A percentile compares a stretch with the other conserved stretches of the same genome.
phyloP scores from a whole-genome alignment of 2,888 invertebrate genomes.

The Diaphora mendica region DNA sequence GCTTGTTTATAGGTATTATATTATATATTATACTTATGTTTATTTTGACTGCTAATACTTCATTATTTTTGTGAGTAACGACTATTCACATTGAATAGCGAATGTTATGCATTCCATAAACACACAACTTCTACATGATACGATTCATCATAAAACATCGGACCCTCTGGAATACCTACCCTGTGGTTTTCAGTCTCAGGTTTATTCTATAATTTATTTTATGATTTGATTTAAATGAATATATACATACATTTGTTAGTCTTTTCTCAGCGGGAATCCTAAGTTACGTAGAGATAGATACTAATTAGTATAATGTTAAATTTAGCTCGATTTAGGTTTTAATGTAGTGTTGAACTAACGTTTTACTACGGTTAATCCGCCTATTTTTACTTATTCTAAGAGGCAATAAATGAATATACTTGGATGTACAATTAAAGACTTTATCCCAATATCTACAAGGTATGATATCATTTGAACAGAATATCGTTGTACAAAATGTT shows the following conservation, averaged over 20 bases:
- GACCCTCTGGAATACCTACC: too few species aligned
- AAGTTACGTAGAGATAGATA: not conserved
- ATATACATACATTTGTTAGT: too few species aligned
- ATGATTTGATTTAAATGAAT: not conserved
- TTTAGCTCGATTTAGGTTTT: not conserved
- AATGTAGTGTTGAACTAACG: not conserved
- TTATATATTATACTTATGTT: too few species aligned
- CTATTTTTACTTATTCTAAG: not conserved
- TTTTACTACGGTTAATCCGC: not conserved
- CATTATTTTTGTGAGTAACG: too few species aligned
- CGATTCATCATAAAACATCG: too few species aligned
- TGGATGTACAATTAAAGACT: not conserved
- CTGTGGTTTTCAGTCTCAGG: not conserved
- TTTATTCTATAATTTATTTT: not conserved
- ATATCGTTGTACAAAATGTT: too few species aligned
- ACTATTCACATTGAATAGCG: too few species aligned
- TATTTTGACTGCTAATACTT: too few species aligned
- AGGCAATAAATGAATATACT: not conserved
- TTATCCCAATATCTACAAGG: not conserved
- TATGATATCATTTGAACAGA: not conserved
- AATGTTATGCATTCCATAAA: too few species aligned
- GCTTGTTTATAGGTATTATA: too few species aligned
- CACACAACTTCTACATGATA: too few species aligned
- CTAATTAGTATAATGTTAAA: not conserved
- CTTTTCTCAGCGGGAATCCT: not conserved